Conservation (phyloP, 2,888 invertebrate species). For the Nomada fabriciana region DNA sequence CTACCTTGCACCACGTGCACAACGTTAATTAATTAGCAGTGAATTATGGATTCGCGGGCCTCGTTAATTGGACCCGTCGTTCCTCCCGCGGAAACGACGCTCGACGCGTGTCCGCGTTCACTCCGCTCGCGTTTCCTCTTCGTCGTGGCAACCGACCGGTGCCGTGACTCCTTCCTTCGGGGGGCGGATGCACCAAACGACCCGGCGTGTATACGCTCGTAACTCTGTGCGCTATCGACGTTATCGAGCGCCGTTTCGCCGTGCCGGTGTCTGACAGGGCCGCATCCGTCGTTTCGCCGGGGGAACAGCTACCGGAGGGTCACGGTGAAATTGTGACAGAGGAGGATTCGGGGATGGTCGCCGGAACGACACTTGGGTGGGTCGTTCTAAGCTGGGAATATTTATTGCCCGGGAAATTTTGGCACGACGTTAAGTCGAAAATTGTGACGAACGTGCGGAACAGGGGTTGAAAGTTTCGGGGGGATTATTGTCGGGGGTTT, state of each 20-base stretch:
- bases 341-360: not conserved
- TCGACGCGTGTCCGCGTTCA: conserved; percentile 50
- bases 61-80: conserved; percentile 76
- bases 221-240: conserved; percentile 56
- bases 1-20: conserved; percentile 16
- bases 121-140: conserved; percentile 35
- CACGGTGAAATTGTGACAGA: not conserved
- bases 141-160: conserved; percentile 36
- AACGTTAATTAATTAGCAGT: conserved; percentile 78
- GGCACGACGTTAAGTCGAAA: not conserved
- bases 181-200: conserved; percentile 57
- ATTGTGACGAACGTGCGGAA: not conserved
- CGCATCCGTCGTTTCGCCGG: conserved; percentile 26
- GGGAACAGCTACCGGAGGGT: not conserved
- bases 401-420: not conserved
- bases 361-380: not conserved
- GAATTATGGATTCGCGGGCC: conserved; percentile 78
- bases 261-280: conserved; percentile 36
- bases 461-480: no score
- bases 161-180: conserved; percentile 61
- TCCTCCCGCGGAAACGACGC: conserved; percentile 55
- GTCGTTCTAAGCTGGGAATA: not conserved
- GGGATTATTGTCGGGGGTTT: no score
- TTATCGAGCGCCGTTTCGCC: conserved; percentile 55
- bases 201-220: conserved; percentile 44